Evolutionary conservation across 2,113 vertebrate genomes (phyloP).

Genomic region (Emberiza fucata): DNA sequence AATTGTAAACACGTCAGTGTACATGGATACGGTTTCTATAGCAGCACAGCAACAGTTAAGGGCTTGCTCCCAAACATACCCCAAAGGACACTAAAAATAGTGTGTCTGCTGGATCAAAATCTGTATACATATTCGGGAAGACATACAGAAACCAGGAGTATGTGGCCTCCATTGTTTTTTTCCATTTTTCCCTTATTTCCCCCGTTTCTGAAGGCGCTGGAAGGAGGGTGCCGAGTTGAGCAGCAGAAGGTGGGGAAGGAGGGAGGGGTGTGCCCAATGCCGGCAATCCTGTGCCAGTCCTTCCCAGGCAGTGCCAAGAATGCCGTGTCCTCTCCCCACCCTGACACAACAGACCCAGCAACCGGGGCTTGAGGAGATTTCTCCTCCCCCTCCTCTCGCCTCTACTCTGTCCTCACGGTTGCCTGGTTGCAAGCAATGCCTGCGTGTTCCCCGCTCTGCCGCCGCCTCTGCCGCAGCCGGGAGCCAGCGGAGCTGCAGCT

Average conservation of each 20-base stretch:
- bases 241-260: background rate
- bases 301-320: background rate
- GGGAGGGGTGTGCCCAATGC: background rate
- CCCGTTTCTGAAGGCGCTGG: background rate
- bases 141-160: conserved; percentile 28
- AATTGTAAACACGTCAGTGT: conserved; percentile 87
- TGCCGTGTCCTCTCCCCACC: background rate
- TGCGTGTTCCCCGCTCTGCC: background rate
- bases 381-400: background rate
- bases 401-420: background rate
- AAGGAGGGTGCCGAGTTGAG: background rate
- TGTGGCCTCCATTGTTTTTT: background rate
- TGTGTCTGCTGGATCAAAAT: conserved; percentile 68
- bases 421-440: background rate
- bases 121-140: conserved; percentile 38
- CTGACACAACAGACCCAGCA: fast-evolving
- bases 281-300: fast-evolving
- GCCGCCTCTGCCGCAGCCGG: background rate
- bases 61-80: conserved; percentile 82
- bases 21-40: conserved; percentile 92
- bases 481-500: background rate
- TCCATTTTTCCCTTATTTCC: background rate
- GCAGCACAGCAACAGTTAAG: conserved; percentile 87
- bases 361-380: fast-evolving
- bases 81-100: conserved; percentile 89